phyloP scores from a whole-genome alignment of 2,888 invertebrate genomes.

The Oconnorella tubifera region DNA sequence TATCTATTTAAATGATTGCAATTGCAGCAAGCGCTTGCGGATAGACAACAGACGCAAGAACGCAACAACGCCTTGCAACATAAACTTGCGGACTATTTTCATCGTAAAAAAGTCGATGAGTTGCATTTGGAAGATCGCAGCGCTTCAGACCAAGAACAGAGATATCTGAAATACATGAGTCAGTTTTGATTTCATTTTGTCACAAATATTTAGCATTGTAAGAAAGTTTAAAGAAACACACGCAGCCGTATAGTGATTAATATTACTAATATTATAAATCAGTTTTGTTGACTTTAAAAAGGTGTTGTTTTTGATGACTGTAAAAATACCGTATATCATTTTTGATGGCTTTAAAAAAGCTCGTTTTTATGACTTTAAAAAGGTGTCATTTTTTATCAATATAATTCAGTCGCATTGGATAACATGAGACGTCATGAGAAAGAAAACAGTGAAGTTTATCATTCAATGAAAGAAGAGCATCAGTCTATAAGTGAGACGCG shows the following conservation, averaged over 20 bases:
- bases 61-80: conserved; percentile 53
- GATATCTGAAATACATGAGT: conserved; percentile 55
- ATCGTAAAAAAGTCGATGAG: conserved; percentile 55
- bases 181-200: conserved; percentile 16
- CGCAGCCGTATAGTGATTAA: no score
- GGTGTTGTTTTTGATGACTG: no score
- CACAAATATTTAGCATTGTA: no score
- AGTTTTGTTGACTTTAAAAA: no score
- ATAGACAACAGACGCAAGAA: conserved; percentile 49
- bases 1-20: background rate
- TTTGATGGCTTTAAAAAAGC: no score
- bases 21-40: conserved; percentile 42
- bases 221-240: no score
- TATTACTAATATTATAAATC: no score
- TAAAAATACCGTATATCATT: no score
- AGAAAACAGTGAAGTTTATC: conserved; percentile 43
- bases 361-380: no score
- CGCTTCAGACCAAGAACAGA: conserved; percentile 54
- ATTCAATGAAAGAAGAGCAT: conserved; percentile 46
- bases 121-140: conserved; percentile 48
- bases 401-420: conserved; percentile 47
- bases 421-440: conserved; percentile 47
- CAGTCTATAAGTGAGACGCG: conserved; percentile 48
- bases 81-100: conserved; percentile 54
- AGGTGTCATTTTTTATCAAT: no score